Base-by-base conservation (phyloP, 2,113 vertebrate species). In the Periophthalmodon schlosseri region DNA sequence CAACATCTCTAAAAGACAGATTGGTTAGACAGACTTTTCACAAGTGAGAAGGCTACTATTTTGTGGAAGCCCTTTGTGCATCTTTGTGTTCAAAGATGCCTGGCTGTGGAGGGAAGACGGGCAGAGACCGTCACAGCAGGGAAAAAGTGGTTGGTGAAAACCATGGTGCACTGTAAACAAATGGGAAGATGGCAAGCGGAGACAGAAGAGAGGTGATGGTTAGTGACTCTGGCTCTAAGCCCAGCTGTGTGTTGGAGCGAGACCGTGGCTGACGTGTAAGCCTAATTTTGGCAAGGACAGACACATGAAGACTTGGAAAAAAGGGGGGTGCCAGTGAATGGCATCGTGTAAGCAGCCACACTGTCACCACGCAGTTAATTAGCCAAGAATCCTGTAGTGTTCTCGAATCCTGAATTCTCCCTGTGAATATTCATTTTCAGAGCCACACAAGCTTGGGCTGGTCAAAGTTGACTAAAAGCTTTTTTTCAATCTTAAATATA, bases 211-310 rank as follows among this genome's bases (percentile, higher is more conserved):
- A 61, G 18, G 70, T 72, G 84, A 76, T 76, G 76, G 86, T 72
- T 85, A 84, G 85, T 87, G 87, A 77, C 79, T 74, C 87, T 92
- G 89, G 89, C 91, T 60, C 46, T 67, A 80, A 90, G 88, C 91
- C 91, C 91, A 91, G 91, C 91, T 90, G 89, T 91, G 88, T 90
- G 87, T 89, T 91, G 89, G 88, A 89, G 82, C 85, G 77, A 85
- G 86, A 89, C 87, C 82, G 78, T 67, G 79, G 85, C 86, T 93
- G 89, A 90, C 90, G 88, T 89, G 88, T 87, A 86, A 90, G 91
- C 83, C 88, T 90, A 93, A 93, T 93, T 91, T 91, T 90, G 87
- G 91, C 88, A 84, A 77, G 77, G 85, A 89, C 86, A 79, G 89
- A 86, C 78, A 80, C 68, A 71, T 79, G 46, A 82, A 72, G 87